phyloP scores from a whole-genome alignment of 2,797 vertebrate species.

The Tadarida brasiliensis region DNA sequence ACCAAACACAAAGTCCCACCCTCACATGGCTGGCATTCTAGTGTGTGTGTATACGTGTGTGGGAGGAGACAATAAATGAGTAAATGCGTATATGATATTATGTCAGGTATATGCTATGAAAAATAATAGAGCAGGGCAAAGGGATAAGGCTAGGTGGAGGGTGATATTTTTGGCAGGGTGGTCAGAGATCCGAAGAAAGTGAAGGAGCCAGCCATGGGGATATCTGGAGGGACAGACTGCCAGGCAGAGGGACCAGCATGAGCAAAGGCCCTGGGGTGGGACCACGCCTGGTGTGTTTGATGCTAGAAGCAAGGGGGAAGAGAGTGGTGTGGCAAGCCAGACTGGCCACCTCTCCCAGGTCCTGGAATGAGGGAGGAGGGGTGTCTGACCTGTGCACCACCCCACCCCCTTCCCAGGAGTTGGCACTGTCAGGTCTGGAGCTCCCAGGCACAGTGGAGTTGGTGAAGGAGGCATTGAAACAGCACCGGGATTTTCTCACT shows the following conservation, averaged over 20 bases:
- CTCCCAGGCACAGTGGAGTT: constrained; percentile 93
- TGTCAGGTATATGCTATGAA: neutral
- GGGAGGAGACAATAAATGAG: neutral
- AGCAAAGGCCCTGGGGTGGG: neutral
- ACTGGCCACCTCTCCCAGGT: neutral
- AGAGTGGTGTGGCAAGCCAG: neutral
- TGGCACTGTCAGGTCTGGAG: constrained; percentile 90
- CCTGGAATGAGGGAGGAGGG: neutral
- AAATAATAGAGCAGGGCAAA: neutral
- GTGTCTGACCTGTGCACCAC: neutral
- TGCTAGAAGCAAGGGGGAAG: neutral
- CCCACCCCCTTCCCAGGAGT: constrained; percentile 89
- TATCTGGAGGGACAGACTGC: neutral
- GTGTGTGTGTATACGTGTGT: neutral
- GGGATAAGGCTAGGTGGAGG: no score
- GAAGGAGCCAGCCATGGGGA: neutral
- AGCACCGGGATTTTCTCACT: constrained; percentile 95
- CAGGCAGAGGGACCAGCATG: neutral
- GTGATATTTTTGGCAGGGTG: neutral
- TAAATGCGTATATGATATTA: neutral
- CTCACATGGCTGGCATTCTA: neutral
- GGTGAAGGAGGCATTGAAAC: constrained; percentile 92
- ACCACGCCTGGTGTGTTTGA: neutral
- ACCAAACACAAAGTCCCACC: neutral
- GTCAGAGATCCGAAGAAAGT: neutral